Evolutionary conservation across 2,113 vertebrate genomes (phyloP).

Genomic region (Poicephalus meyeri): DNA sequence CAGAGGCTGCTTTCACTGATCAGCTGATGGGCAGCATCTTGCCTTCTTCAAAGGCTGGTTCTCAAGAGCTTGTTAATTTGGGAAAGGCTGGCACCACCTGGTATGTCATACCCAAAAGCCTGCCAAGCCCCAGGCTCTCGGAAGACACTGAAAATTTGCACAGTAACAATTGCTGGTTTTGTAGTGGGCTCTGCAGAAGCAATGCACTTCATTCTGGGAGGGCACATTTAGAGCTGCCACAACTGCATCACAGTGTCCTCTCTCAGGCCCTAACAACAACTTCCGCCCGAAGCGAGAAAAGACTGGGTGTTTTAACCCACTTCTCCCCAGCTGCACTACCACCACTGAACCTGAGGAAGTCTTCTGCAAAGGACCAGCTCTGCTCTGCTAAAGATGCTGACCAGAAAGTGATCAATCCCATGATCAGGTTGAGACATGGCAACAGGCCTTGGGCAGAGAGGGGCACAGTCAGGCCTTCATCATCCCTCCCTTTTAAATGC

Average conservation of each 20-base stretch:
- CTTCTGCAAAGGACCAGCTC: background rate
- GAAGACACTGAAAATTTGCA: background rate
- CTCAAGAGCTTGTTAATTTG: background rate
- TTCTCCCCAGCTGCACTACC: background rate
- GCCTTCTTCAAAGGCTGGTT: background rate
- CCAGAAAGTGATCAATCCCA: background rate
- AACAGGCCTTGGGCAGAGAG: background rate
- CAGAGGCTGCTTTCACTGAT: background rate
- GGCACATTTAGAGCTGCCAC: background rate
- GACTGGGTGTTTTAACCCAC: background rate
- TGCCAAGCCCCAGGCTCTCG: background rate
- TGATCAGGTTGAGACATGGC: fast-evolving
- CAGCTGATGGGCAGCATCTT: background rate
- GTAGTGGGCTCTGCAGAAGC: background rate
- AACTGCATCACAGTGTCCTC: background rate
- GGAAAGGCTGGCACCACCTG: background rate
- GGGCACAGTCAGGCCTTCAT: background rate
- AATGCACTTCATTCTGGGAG: background rate
- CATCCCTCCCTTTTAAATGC: background rate
- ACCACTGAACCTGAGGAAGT: background rate
- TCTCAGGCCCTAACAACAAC: background rate
- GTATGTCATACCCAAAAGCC: background rate
- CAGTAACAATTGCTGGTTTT: fast-evolving
- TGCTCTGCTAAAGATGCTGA: background rate
- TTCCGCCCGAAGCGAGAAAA: fast-evolving